These are phyloP conservation scores for Eristalis tenax DNA, from an alignment of 2,888 invertebrate genomes.

Conservation along the genomic window DNA sequence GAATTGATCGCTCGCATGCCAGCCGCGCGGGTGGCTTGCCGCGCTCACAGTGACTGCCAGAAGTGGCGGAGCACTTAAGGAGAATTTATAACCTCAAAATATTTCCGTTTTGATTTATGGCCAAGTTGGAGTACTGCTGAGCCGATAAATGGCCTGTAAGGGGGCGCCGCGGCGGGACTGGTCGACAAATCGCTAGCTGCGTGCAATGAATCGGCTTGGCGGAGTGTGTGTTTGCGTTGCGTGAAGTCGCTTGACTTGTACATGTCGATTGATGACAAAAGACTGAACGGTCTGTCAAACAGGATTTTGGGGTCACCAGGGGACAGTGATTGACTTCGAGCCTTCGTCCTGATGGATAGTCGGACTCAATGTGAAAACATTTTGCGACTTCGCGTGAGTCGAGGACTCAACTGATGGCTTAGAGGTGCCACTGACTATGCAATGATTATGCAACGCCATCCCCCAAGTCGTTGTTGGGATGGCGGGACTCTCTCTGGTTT, in stretches of 20 bases:
- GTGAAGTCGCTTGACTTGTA: background rate
- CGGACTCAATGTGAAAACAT: no score
- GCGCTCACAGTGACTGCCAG: background rate
- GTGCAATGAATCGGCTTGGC: background rate
- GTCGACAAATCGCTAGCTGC: background rate
- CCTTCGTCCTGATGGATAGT: background rate
- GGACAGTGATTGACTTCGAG: background rate
- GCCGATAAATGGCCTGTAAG: background rate
- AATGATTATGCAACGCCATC: no score
- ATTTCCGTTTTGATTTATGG: constrained; percentile 36
- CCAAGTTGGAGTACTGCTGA: background rate
- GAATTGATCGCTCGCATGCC: constrained; percentile 57
- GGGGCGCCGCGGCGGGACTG: background rate
- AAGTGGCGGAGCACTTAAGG: constrained; percentile 35
- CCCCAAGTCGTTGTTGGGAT: no score
- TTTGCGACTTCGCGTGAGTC: no score
- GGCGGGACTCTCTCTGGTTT: no score
- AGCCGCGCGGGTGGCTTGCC: background rate
- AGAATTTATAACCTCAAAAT: constrained; percentile 48
- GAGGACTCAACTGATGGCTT: no score
- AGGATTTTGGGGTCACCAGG: background rate
- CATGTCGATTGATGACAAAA: background rate
- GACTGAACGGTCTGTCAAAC: background rate
- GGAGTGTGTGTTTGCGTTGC: background rate
- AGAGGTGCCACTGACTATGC: no score